These are phyloP conservation scores for Thereva nobilitata DNA, from an alignment of 2,888 invertebrate genomes.

Conservation along the genomic window DNA sequence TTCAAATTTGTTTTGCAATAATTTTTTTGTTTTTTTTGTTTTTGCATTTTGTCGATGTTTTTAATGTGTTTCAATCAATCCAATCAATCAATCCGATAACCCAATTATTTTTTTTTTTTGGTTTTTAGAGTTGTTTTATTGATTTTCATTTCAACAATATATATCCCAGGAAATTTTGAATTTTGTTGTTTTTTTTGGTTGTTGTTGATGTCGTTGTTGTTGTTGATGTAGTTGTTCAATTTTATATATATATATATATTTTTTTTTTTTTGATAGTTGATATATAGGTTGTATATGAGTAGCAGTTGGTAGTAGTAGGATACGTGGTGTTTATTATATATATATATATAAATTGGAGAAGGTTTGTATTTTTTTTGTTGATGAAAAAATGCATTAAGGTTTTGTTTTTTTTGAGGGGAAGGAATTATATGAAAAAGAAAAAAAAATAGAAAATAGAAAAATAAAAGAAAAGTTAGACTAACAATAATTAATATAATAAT, in stretches of 20 bases:
- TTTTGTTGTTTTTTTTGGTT: too few relatives aligned
- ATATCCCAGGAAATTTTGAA: too few relatives aligned
- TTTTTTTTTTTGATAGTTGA: neutral
- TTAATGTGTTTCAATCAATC: neutral
- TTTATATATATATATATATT: neutral
- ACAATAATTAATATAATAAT: neutral
- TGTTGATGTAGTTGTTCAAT: neutral
- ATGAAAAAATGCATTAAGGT: slow-evolving; percentile 8
- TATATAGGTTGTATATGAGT: too few relatives aligned
- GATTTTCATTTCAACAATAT: too few relatives aligned
- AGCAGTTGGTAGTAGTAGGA: too few relatives aligned
- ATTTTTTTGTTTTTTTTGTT: neutral
- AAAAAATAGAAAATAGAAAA: slow-evolving; percentile 14
- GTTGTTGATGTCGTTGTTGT: slow-evolving; percentile 10
- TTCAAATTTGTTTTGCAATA: slow-evolving; percentile 12
- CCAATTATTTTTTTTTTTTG: too few relatives aligned
- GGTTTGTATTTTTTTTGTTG: slow-evolving; percentile 5
- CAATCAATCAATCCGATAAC: neutral
- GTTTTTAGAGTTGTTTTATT: too few relatives aligned
- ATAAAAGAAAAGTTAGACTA: slow-evolving; percentile 1
- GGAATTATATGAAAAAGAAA: slow-evolving; percentile 27
- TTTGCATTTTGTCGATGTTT: neutral
- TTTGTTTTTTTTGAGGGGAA: neutral
- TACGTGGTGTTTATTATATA: too few relatives aligned
- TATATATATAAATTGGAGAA: neutral